A percentile compares a stretch with the other conserved stretches of the same genome.
phyloP scores from a whole-genome alignment of 2,113 vertebrate genomes.

The Sialia sialis region DNA sequence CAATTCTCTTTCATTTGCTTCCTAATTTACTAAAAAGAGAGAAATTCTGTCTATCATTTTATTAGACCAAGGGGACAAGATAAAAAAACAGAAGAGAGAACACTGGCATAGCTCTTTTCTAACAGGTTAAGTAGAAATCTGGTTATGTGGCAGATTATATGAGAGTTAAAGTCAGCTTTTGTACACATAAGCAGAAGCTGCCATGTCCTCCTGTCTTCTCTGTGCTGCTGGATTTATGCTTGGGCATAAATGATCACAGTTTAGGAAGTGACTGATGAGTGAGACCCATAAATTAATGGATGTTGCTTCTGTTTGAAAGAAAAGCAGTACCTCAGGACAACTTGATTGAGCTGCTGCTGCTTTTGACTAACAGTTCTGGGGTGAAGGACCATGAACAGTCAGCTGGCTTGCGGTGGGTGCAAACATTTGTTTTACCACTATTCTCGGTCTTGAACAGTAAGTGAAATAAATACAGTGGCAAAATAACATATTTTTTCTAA shows the following conservation, averaged over 20 bases:
- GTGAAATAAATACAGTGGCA: background rate
- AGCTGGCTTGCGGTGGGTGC: background rate
- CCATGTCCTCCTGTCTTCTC: background rate
- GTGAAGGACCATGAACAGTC: background rate
- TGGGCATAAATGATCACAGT: background rate
- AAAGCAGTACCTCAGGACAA: background rate
- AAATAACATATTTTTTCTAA: background rate
- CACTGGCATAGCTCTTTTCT: background rate
- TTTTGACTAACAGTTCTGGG: background rate
- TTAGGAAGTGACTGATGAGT: background rate
- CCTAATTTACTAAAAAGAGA: background rate
- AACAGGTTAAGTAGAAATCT: background rate
- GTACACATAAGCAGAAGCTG: background rate
- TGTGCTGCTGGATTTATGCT: background rate
- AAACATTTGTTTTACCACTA: background rate
- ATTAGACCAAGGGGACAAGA: background rate
- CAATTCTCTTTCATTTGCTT: background rate
- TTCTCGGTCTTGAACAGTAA: background rate
- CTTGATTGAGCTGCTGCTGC: background rate
- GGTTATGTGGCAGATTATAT: background rate
- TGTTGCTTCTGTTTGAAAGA: background rate
- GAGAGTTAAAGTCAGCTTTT: background rate
- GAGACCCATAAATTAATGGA: background rate
- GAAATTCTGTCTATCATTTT: background rate
- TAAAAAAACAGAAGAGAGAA: background rate